phyloP scores from a whole-genome alignment of 1,140 invertebrate genomes.

The Drosophila simulans region DNA sequence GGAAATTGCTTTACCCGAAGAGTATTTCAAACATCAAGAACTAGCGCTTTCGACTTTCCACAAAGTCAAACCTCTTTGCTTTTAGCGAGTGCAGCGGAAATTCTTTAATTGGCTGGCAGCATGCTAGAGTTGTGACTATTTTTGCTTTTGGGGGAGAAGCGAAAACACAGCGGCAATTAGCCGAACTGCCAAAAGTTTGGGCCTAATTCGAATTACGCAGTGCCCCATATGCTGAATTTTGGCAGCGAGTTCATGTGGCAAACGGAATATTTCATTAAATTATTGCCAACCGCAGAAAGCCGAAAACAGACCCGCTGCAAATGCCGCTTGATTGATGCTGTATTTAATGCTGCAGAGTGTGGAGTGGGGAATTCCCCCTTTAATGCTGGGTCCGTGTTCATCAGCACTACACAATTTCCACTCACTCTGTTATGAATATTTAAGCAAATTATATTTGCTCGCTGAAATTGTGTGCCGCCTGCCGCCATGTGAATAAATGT shows the following conservation, averaged over 20 bases:
- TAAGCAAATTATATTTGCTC: slow-evolving; percentile 67
- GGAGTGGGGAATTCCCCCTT: slow-evolving; percentile 20
- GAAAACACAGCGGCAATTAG: slow-evolving; percentile 52
- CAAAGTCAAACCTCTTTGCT: slow-evolving; percentile 9
- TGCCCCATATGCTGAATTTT: slow-evolving; percentile 15
- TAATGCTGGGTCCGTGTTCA: slow-evolving; percentile 45
- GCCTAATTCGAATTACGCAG: slow-evolving; percentile 62
- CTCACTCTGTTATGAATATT: slow-evolving; percentile 70
- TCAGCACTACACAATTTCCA: slow-evolving; percentile 71
- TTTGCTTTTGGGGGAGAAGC: slow-evolving; percentile 15
- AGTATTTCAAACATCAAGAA: slow-evolving; percentile 11
- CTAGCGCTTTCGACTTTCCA: not conserved
- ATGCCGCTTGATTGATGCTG: slow-evolving; percentile 70
- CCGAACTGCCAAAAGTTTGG: slow-evolving; percentile 56
- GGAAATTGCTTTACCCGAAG: slow-evolving; percentile 5
- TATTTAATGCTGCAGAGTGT: not conserved
- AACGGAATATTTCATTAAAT: slow-evolving; percentile 78
- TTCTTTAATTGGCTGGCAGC: slow-evolving; percentile 61
- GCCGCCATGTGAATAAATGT: slow-evolving; percentile 50
- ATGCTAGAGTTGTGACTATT: slow-evolving; percentile 56
- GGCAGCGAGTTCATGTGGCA: slow-evolving; percentile 45
- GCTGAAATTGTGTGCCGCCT: slow-evolving; percentile 40
- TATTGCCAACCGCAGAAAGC: slow-evolving; percentile 54
- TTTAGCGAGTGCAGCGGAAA: slow-evolving; percentile 55
- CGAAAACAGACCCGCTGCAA: slow-evolving; percentile 32